Percentiles rank a stretch among this genome's conserved stretches.
phyloP scores from a whole-genome alignment of 2,888 invertebrate species.

The Camptogramma bilineatum region DNA sequence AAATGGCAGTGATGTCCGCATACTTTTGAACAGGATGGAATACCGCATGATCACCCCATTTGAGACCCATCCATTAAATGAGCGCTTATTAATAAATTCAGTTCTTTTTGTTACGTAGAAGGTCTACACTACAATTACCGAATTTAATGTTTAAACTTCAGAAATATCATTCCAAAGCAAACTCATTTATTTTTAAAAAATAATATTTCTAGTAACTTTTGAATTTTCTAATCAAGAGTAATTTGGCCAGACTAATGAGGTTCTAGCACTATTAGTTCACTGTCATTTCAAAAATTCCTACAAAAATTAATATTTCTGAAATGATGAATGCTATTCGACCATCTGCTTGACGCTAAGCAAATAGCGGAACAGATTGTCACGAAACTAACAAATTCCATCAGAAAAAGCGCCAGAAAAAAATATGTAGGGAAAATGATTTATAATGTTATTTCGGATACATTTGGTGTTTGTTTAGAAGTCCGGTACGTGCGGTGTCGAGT shows the following conservation, averaged over 20 bases:
- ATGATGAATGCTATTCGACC: conserved; percentile 73
- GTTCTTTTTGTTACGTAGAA: too few relatives aligned
- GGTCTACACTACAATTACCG: too few relatives aligned
- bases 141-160: too few relatives aligned
- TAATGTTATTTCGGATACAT: conserved; percentile 81
- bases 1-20: too few relatives aligned
- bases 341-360: conserved; percentile 83
- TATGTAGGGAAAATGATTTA: conserved; percentile 77
- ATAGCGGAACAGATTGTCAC: conserved; percentile 85
- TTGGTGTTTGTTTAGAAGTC: conserved; percentile 71
- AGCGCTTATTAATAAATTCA: too few relatives aligned
- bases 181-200: too few relatives aligned
- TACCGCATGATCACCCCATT: too few relatives aligned
- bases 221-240: neutral
- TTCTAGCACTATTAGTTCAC: conserved; percentile 58
- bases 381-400: conserved; percentile 79
- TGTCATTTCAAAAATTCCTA: conserved; percentile 59
- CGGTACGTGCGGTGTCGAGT: conserved; percentile 65
- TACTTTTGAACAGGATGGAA: too few relatives aligned
- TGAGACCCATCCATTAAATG: too few relatives aligned
- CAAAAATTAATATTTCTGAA: conserved; percentile 68
- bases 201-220: neutral
- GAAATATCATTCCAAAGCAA: too few relatives aligned
- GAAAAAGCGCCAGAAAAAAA: conserved; percentile 75
- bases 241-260: conserved; percentile 49